phyloP scores from a whole-genome alignment of 2,888 invertebrate species.

The Ectemnius continuus region DNA sequence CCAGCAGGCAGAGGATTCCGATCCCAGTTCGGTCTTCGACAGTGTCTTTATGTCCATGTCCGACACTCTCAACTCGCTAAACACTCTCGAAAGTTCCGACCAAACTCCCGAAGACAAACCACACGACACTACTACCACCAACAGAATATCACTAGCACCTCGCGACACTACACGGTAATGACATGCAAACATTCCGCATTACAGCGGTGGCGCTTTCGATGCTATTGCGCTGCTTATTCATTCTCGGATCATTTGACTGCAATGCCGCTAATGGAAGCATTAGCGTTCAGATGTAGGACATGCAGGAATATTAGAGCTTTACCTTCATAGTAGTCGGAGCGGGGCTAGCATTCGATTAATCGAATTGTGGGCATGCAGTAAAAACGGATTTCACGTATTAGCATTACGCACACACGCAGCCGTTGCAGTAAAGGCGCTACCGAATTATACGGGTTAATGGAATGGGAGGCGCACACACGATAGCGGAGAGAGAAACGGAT shows the following conservation, averaged over 20 bases:
- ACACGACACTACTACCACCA: slow-evolving; percentile 71
- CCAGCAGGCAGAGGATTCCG: slow-evolving; percentile 73
- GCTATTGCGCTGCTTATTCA: neutral
- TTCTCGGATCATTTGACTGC: too few relatives aligned
- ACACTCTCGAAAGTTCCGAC: slow-evolving; percentile 76
- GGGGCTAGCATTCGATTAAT: too few relatives aligned
- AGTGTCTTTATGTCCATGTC: slow-evolving; percentile 77
- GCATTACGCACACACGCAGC: neutral
- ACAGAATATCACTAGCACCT: slow-evolving; percentile 73
- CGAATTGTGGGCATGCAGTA: too few relatives aligned
- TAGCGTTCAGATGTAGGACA: too few relatives aligned
- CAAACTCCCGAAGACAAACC: slow-evolving; percentile 77
- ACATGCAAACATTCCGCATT: slow-evolving; percentile 57
- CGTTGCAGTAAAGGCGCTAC: slow-evolving; percentile 28
- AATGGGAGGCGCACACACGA: neutral
- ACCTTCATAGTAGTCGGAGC: too few relatives aligned
- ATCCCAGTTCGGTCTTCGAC: slow-evolving; percentile 75
- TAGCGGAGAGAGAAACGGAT: slow-evolving; percentile 5
- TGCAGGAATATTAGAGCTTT: too few relatives aligned
- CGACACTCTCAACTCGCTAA: slow-evolving; percentile 77
- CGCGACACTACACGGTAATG: slow-evolving; percentile 74
- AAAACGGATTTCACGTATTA: too few relatives aligned
- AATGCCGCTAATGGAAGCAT: too few relatives aligned
- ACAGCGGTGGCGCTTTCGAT: slow-evolving; percentile 38
- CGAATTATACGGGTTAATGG: slow-evolving; percentile 1